Evolutionary conservation across 2,113 vertebrate species (phyloP).

Genomic region (Stercorarius parasiticus): DNA sequence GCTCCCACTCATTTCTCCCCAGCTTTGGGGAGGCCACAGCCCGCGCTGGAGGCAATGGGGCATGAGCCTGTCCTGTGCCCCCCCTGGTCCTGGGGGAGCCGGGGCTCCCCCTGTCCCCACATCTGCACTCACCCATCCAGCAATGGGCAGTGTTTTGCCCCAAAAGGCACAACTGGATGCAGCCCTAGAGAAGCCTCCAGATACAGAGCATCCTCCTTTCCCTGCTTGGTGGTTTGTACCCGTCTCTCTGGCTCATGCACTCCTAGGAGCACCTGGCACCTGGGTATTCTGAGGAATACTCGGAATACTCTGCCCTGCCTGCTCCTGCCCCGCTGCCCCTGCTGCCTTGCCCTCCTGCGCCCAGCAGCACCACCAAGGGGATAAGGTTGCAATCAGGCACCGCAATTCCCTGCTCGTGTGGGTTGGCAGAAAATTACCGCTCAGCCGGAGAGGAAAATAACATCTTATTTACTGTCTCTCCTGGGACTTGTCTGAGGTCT

Average conservation of each 20-base stretch:
- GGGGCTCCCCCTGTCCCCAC: background rate
- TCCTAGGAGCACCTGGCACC: too few relatives aligned
- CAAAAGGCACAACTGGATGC: background rate
- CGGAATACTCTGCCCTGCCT: background rate
- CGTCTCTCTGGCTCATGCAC: fast-evolving
- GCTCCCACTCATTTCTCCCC: background rate
- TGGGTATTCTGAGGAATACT: too few relatives aligned
- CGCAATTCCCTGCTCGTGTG: background rate
- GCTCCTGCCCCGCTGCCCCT: background rate
- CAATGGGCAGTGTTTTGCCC: fast-evolving
- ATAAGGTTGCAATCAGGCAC: background rate
- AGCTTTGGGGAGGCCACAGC: background rate
- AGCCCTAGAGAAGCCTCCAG: background rate
- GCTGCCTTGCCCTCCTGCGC: background rate
- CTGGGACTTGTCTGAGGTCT: constrained; percentile 41
- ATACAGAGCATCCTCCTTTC: background rate
- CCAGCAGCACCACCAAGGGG: background rate
- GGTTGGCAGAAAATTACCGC: constrained; percentile 60
- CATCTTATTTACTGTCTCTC: constrained; percentile 55
- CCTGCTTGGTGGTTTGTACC: fast-evolving
- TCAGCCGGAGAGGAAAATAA: constrained; percentile 50
- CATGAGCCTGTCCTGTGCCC: fast-evolving
- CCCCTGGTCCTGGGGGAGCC: too few relatives aligned
- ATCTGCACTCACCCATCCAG: background rate
- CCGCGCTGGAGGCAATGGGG: fast-evolving